Evolutionary conservation across 2,113 vertebrate species (phyloP).

Genomic region (Heptranchias perlo): DNA sequence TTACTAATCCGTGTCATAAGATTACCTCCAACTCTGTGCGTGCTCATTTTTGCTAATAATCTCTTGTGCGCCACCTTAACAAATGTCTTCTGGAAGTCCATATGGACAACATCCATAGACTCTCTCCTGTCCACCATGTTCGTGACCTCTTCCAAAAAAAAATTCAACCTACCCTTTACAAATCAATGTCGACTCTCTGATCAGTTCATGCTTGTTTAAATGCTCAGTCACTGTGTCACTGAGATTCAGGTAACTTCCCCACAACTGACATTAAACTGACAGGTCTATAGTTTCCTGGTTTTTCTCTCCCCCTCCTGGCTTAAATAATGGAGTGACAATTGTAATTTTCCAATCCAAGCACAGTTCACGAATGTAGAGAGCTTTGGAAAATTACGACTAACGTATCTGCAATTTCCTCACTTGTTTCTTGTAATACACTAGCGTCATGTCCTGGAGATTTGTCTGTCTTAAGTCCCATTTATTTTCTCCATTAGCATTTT

Average conservation of each 20-base stretch:
- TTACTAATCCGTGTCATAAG: not conserved
- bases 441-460: not conserved
- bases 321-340: not conserved
- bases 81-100: not conserved
- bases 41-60: too few relatives aligned
- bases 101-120: too few relatives aligned
- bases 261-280: not conserved
- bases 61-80: not conserved
- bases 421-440: not conserved
- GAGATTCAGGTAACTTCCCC: too few relatives aligned
- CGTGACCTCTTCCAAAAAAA: not conserved
- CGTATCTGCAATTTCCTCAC: not conserved
- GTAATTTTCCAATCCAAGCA: not conserved
- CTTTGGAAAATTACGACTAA: not conserved
- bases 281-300: not conserved
- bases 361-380: not conserved
- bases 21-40: not conserved
- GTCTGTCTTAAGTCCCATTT: not conserved
- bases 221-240: not conserved
- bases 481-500: too few relatives aligned
- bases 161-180: not conserved
- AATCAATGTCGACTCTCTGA: not conserved
- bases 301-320: not conserved
- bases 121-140: not conserved
- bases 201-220: not conserved